Conservation (phyloP, 2,113 vertebrate genomes). For the Colinus virginianus region DNA sequence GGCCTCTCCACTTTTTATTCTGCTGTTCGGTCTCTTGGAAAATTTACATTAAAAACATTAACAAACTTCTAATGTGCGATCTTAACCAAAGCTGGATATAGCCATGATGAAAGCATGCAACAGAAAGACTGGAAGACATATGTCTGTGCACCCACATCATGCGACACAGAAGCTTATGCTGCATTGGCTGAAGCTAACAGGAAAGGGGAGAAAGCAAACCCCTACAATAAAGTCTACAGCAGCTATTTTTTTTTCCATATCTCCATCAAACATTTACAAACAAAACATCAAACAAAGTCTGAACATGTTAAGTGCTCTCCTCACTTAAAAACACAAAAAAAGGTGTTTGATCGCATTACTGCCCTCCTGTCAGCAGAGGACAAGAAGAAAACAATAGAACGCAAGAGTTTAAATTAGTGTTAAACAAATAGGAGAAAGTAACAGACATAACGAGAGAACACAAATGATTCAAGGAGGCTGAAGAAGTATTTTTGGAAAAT, state of each 20-base stretch:
- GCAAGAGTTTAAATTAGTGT: neutral
- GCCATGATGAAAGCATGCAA: neutral
- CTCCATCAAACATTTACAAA: neutral
- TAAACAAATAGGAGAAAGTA: neutral
- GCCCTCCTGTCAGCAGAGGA: conserved; percentile 1
- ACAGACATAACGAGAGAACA: neutral
- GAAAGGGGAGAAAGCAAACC: neutral
- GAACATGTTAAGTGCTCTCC: neutral
- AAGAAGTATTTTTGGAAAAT: neutral
- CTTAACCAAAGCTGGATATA: neutral
- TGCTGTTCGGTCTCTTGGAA: neutral
- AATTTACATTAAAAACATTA: neutral
- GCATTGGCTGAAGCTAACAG: neutral
- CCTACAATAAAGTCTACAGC: neutral
- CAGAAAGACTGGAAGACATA: neutral
- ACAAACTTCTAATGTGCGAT: neutral
- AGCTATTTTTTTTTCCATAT: neutral
- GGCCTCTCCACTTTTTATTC: neutral
- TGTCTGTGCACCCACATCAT: too few species aligned
- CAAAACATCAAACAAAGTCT: neutral
- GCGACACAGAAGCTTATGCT: neutral
- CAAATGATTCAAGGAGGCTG: neutral
- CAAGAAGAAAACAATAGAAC: neutral
- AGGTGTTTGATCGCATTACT: neutral
- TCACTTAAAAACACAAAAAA: neutral